Evolutionary conservation across 2,797 vertebrate species (phyloP), one percentile per base, ranked within the genome.

Genomic region (Austrolebias charrua): DNA sequence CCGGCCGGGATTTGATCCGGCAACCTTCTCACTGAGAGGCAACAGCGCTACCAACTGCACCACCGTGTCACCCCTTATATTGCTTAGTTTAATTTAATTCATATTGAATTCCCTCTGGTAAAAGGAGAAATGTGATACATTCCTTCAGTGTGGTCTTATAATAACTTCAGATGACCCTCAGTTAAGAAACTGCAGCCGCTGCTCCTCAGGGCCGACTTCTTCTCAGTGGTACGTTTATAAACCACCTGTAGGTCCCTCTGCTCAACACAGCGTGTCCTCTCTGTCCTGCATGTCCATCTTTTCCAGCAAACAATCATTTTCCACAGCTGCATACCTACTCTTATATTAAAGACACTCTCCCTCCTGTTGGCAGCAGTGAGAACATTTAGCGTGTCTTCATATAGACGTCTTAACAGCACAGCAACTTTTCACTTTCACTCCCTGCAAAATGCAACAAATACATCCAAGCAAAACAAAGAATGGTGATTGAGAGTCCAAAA

Each of bases 261-360:
- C 44, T 35, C 13, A 59, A 35, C 13, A 49, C 8, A 47, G 0
- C 31, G 33, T 51, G 4, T 16, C 42, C 24, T 24, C 24, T 24
- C 24, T 24, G 24, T 24, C 24, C 24, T 24, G 24, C 3, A 24
- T 24, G 11, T 45, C 49, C 48, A 58, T 4, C 40, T 1, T 29
- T 52, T 19, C 12, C n/a, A 52, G 16, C 19, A n/a, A 59, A n/a
- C 10, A 66, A 28, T 0, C 31, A 1, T 38, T 60, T 60, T 33
- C n/a, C 38, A 24, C 35, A 18, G 24, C 7, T 24, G 24, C 24
- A 24, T 28, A 60, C 28, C 43, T 29, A 16, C 29, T 5, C 16
- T n/a, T 46, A 5, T 8, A 47, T 47, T 62, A 62, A 44, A 51
- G 49, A 24, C 49, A 58, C 28, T 59, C 16, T 16, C 6, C 46